A percentile compares a stretch with the other conserved stretches of the same genome.
These are phyloP conservation scores for Peromyscus melanophrys DNA, from an alignment of 2,797 vertebrate genomes.

Conservation along the genomic window DNA sequence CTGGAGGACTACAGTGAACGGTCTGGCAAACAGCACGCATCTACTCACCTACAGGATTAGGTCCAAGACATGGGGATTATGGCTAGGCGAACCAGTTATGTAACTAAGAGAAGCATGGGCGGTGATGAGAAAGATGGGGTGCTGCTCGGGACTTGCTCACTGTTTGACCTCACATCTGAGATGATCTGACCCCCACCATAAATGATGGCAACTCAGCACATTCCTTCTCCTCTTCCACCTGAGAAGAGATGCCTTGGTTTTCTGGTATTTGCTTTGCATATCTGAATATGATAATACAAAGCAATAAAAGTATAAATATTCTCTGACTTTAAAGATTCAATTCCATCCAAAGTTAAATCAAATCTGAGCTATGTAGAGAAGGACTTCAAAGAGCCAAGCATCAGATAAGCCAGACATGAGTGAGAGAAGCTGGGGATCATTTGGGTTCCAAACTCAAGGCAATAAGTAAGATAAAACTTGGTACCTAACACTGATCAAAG, in stretches of 20 bases:
- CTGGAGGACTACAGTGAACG: constrained; percentile 33
- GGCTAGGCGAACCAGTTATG: constrained; percentile 68
- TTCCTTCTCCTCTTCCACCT: background rate
- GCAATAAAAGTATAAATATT: constrained; percentile 13
- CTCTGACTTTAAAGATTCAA: background rate
- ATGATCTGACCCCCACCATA: background rate
- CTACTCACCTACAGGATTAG: constrained; percentile 73
- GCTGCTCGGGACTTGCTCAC: background rate
- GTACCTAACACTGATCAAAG: background rate
- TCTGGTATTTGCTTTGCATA: constrained; percentile 35
- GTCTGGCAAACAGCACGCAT: constrained; percentile 58
- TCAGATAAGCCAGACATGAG: background rate
- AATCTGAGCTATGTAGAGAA: background rate
- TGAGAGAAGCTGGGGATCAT: background rate
- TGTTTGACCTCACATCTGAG: constrained; percentile 40
- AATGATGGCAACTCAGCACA: background rate
- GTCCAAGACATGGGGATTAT: constrained; percentile 72
- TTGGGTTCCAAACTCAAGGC: background rate
- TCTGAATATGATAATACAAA: constrained; percentile 3
- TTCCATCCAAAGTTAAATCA: constrained; percentile 33
- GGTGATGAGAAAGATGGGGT: background rate
- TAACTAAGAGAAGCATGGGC: constrained; percentile 55
- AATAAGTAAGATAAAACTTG: background rate
- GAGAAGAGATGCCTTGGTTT: background rate
- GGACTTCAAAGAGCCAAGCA: background rate